Evolutionary conservation across 1,140 invertebrate species (phyloP).

Genomic region (Caerostris darwini): DNA sequence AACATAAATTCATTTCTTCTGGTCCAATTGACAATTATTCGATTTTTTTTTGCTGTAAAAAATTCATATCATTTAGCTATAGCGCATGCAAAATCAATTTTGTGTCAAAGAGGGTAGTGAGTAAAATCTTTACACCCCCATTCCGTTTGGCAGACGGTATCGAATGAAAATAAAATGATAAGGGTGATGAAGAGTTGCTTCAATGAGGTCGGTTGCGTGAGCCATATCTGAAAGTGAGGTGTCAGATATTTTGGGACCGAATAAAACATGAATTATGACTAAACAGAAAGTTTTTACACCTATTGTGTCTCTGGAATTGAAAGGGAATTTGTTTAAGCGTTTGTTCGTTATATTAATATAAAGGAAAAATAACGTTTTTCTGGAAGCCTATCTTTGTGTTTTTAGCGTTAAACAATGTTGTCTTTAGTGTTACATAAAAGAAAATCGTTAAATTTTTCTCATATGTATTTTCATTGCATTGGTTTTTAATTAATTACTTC

Average conservation of each 20-base stretch:
- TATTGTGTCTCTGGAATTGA: too few species aligned
- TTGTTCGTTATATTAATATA: too few species aligned
- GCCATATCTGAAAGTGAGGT: neutral
- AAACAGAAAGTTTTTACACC: neutral
- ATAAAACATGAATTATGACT: neutral
- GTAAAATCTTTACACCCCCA: neutral
- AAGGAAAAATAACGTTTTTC: too few species aligned
- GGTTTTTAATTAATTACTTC: too few species aligned
- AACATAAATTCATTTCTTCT: conserved; percentile 35
- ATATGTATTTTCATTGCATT: too few species aligned
- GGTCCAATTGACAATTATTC: conserved; percentile 48
- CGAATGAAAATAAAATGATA: conserved; percentile 19
- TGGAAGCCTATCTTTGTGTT: too few species aligned
- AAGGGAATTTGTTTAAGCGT: too few species aligned
- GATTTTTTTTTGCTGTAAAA: neutral
- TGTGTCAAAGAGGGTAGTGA: conserved; percentile 8
- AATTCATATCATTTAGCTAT: conserved; percentile 24
- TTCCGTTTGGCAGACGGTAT: conserved; percentile 6
- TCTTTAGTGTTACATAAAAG: too few species aligned
- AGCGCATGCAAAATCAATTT: conserved; percentile 30
- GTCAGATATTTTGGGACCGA: neutral
- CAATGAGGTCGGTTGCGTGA: neutral
- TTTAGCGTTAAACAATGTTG: too few species aligned
- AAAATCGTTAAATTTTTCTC: too few species aligned
- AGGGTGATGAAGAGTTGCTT: neutral